Conservation (phyloP, 2,888 invertebrate genomes). For the Mycogona germanica region DNA sequence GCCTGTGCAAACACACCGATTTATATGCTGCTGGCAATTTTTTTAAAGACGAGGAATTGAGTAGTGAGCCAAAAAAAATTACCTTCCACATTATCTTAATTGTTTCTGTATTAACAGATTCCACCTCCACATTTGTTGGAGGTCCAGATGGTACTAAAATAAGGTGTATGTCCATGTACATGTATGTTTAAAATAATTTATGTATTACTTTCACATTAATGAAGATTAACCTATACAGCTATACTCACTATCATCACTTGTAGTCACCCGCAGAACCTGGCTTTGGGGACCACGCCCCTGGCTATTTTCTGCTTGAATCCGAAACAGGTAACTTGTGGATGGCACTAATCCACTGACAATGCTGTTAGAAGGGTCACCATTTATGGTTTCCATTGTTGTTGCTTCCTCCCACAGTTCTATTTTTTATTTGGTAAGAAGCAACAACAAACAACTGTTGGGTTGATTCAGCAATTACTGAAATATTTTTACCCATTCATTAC, state of each 20-base stretch:
- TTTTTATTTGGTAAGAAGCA: no score
- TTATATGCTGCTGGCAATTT: no score
- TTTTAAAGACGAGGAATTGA: no score
- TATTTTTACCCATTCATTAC: no score
- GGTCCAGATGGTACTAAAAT: constrained; percentile 33
- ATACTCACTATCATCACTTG: constrained; percentile 27
- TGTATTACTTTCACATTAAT: no score
- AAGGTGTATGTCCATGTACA: no score
- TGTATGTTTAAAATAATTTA: no score
- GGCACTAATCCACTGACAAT: constrained; percentile 11
- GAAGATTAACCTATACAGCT: no score
- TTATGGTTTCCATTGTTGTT: constrained; percentile 14
- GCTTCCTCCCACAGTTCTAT: constrained; percentile 14
- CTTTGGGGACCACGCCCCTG: constrained; percentile 24
- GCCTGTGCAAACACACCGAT: constrained; percentile 9
- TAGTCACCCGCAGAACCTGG: constrained; percentile 29
- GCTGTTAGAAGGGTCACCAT: constrained; percentile 14
- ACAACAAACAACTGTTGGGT: neutral
- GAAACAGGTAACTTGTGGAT: constrained; percentile 16
- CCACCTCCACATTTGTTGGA: constrained; percentile 30
- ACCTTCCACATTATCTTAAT: constrained; percentile 34
- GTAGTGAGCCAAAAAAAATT: no score
- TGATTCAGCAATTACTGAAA: no score
- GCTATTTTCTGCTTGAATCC: constrained; percentile 14
- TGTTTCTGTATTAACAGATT: constrained; percentile 32